These are phyloP conservation scores for Leuctra nigra DNA, from an alignment of 2,888 invertebrate species.

Conservation along the genomic window DNA sequence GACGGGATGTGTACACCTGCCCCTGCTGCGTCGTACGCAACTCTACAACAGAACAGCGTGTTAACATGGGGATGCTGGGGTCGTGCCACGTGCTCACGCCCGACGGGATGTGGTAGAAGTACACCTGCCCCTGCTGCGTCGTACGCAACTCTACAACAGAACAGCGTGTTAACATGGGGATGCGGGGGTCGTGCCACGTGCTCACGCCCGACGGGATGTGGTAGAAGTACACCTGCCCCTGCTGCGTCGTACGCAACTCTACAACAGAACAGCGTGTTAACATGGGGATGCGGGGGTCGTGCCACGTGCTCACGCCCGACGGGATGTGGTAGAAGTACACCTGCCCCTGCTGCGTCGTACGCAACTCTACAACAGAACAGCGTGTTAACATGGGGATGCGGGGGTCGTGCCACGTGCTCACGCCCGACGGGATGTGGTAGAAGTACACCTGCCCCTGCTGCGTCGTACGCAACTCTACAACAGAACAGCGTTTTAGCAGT, in stretches of 20 bases:
- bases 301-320: conserved; percentile 92
- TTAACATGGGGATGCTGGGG: conserved; percentile 93
- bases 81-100: conserved; percentile 97
- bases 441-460: conserved; percentile 97
- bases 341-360: conserved; percentile 93
- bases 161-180: too few species aligned
- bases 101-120: conserved; percentile 87
- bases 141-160: conserved; percentile 75
- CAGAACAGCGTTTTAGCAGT: too few species aligned
- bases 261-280: too few species aligned
- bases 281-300: conserved; percentile 96
- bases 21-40: conserved; percentile 94
- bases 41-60: conserved; percentile 52
- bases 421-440: conserved; percentile 83
- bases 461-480: conserved; percentile 85
- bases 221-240: conserved; percentile 96
- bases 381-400: too few species aligned
- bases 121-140: conserved; percentile 94
- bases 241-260: conserved; percentile 93
- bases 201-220: conserved; percentile 86
- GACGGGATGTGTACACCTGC: conserved; percentile 91
- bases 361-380: conserved; percentile 65
- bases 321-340: conserved; percentile 93
- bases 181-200: conserved; percentile 96
- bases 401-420: conserved; percentile 97